Base-by-base conservation (phyloP, 2,113 vertebrate genomes). In the Alouatta palliata region DNA sequence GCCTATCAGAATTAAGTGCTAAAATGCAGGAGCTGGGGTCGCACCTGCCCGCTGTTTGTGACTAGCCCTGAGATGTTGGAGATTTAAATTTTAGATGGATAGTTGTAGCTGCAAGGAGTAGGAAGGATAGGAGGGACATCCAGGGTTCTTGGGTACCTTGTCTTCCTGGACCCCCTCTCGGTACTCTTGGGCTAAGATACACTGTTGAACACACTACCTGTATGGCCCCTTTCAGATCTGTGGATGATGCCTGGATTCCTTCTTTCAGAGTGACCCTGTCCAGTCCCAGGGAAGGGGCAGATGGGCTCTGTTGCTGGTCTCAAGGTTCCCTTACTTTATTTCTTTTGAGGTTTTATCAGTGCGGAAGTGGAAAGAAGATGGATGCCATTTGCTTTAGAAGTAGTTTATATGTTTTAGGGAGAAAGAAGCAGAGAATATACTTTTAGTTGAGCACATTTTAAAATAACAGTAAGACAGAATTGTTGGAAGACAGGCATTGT, bases 111-210 rank as follows among this genome's bases (percentile, higher is more conserved):
- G 21, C 25, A 40, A 49, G 27, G 45, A 9, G 64, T 68, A 43
- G 37, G 37, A 49, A 19, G 1, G 17, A 30, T 47, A 37, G 30
- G 14, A 9, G 2, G 66, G 10, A 14, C 40, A 21, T 43, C 32
- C 56, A 14, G 73, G 17, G 16, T 17, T 45, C 94, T 85, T 93
- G 12, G 56, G 32, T 8, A 14, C 17, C 10, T 11, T 45, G 58
- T 61, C 13, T 66, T 35, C 6, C 5, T 11, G 58, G 45, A 37
- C 7, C 25, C 21, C 9, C 43, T n/a, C 11, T 35, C 43, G 17
- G 30, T 0, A 7, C 14, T 27, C 32, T 25, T 16, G 17, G 23
- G 16, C 54, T 88, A 1, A 25, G 9, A 6, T 20, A 0, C 12
- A 20, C 20, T 21, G 25, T 37, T 25, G 21, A 9, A 25, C 35